Evolutionary conservation across 2,113 vertebrate genomes (phyloP).

Genomic region (Trematomus loennbergii): DNA sequence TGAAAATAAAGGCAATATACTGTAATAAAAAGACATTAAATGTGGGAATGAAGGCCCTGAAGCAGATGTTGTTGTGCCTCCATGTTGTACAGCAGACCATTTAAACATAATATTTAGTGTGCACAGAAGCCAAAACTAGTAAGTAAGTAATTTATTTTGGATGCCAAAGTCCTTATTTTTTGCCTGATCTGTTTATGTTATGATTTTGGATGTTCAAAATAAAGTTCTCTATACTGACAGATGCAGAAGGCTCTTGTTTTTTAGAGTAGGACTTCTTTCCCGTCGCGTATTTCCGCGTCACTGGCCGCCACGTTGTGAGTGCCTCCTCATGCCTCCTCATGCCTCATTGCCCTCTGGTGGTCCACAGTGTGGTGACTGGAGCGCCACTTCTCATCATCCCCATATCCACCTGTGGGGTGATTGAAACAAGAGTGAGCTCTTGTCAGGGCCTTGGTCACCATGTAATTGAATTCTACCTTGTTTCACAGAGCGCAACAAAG

Average conservation of each 20-base stretch:
- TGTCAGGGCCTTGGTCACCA: conserved; percentile 71
- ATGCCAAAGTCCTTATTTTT: neutral
- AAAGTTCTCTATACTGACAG: neutral
- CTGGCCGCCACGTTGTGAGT: conserved; percentile 6
- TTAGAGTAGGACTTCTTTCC: conserved; percentile 22
- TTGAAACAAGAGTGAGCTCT: conserved; percentile 79
- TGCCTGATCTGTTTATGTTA: neutral
- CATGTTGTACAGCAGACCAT: conserved; percentile 10
- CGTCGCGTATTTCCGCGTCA: conserved; percentile 17
- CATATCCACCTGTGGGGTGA: conserved; percentile 73
- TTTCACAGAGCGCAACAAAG: conserved; percentile 78
- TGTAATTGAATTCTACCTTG: conserved; percentile 82
- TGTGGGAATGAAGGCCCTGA: neutral
- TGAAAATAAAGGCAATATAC: neutral
- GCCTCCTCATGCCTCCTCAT: conserved; percentile 61
- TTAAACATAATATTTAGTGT: conserved; percentile 21
- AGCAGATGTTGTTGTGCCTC: conserved; percentile 34
- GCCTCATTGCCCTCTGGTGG: conserved; percentile 63
- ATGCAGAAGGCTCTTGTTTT: neutral
- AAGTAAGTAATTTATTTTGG: neutral
- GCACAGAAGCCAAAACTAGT: conserved; percentile 5
- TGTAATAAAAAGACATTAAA: conserved; percentile 39
- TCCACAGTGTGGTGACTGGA: conserved; percentile 33
- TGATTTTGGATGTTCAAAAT: conserved; percentile 10
- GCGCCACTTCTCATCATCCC: conserved; percentile 55